phyloP scores from a whole-genome alignment of 1,140 invertebrate species.

The Drosophila sturtevanti region DNA sequence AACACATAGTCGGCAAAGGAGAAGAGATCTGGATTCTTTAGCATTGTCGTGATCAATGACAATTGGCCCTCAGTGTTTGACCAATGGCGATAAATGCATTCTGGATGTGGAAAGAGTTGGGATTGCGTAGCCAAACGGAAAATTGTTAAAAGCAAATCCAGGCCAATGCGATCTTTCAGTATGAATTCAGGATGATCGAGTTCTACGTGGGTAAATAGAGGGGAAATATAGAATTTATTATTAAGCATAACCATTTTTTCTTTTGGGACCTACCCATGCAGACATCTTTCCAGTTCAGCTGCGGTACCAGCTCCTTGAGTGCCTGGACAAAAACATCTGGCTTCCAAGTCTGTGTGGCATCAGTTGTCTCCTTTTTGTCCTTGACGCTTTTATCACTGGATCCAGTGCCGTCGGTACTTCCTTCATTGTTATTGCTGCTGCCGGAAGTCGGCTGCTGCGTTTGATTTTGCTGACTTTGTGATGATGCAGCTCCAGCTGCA shows the following conservation, averaged over 20 bases:
- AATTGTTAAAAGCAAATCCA: slow-evolving; percentile 91
- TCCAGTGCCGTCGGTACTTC: slow-evolving; percentile 41
- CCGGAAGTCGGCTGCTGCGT: slow-evolving; percentile 47
- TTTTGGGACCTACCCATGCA: slow-evolving; percentile 86
- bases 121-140: slow-evolving; percentile 90
- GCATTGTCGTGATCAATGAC: slow-evolving; percentile 92
- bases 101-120: slow-evolving; percentile 92
- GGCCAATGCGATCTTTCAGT: slow-evolving; percentile 92
- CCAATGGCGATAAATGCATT: slow-evolving; percentile 95
- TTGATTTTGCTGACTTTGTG: slow-evolving; percentile 50
- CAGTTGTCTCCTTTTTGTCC: slow-evolving; percentile 83
- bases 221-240: not conserved
- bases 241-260: not conserved
- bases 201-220: slow-evolving; percentile 46
- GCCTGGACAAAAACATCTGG: slow-evolving; percentile 95
- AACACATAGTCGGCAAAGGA: slow-evolving; percentile 96
- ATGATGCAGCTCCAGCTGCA: slow-evolving; percentile 22
- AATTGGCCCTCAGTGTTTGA: slow-evolving; percentile 96
- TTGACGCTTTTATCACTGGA: slow-evolving; percentile 81
- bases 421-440: slow-evolving; percentile 65
- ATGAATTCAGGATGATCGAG: slow-evolving; percentile 94
- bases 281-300: slow-evolving; percentile 96
- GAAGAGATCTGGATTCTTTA: slow-evolving; percentile 96
- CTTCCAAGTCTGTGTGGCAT: slow-evolving; percentile 91
- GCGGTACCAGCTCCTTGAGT: slow-evolving; percentile 93